phyloP scores from a whole-genome alignment of 2,888 invertebrate species.

The Opisthograptis luteolata region DNA sequence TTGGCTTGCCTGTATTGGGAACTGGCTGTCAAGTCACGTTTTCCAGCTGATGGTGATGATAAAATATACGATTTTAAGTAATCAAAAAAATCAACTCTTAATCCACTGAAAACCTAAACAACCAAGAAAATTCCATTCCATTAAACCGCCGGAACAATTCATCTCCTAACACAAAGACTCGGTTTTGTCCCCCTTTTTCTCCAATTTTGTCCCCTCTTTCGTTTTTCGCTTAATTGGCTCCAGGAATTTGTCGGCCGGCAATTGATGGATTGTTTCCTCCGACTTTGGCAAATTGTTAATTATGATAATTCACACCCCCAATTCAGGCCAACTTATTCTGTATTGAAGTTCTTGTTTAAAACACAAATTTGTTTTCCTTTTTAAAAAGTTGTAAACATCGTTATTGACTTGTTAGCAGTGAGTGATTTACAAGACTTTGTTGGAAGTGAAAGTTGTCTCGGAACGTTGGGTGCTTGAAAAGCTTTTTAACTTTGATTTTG shows the following conservation, averaged over 20 bases:
- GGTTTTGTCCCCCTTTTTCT: slow-evolving; percentile 31
- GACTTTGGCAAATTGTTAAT: slow-evolving; percentile 70
- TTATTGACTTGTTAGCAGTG: slow-evolving; percentile 11
- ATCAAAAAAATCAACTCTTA: slow-evolving; percentile 13
- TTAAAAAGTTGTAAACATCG: slow-evolving; percentile 42
- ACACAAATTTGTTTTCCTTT: slow-evolving; percentile 52
- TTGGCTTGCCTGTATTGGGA: too few relatives aligned
- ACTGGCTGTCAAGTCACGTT: too few relatives aligned
- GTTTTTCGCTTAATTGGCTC: slow-evolving; percentile 64
- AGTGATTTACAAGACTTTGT: slow-evolving; percentile 3
- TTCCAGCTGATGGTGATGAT: too few relatives aligned
- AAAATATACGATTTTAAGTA: neutral
- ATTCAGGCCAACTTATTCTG: slow-evolving; percentile 19
- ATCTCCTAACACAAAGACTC: slow-evolving; percentile 22
- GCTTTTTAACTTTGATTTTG: slow-evolving; percentile 6
- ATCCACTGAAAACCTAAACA: slow-evolving; percentile 24
- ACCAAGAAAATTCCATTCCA: slow-evolving; percentile 35
- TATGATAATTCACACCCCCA: slow-evolving; percentile 63
- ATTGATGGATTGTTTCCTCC: slow-evolving; percentile 75
- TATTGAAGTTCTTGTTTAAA: slow-evolving; percentile 45
- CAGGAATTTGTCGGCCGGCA: slow-evolving; percentile 57
- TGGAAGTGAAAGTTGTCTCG: neutral
- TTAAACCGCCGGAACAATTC: slow-evolving; percentile 26
- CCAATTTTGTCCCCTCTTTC: slow-evolving; percentile 34
- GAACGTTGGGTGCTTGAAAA: slow-evolving; percentile 1